Evolutionary conservation across 2,113 vertebrate genomes (phyloP).

Genomic region (Nannobrachium achirus): DNA sequence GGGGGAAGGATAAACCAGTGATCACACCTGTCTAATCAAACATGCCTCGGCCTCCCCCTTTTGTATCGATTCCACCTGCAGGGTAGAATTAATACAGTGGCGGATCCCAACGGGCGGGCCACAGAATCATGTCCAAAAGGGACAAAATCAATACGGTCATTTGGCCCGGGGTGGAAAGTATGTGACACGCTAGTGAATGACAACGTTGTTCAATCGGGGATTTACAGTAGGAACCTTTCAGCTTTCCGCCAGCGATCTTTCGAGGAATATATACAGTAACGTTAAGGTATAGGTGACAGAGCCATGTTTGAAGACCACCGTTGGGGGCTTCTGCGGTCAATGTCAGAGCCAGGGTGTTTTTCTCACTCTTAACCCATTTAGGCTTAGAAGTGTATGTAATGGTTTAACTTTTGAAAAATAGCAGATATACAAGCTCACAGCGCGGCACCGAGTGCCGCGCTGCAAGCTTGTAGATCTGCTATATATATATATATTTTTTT

Average conservation of each 20-base stretch:
- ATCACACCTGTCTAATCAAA: slow-evolving; percentile 49
- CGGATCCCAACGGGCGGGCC: slow-evolving; percentile 26
- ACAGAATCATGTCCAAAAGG: slow-evolving; percentile 36
- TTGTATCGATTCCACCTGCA: slow-evolving; percentile 42
- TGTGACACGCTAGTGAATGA: slow-evolving; percentile 48
- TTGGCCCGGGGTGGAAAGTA: slow-evolving; percentile 36
- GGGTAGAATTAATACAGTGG: slow-evolving; percentile 54
- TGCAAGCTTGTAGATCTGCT: too few species aligned
- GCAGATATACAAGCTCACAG: too few species aligned
- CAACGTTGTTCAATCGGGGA: slow-evolving; percentile 37
- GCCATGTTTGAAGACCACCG: too few species aligned
- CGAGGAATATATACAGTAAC: background rate
- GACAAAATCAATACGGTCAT: slow-evolving; percentile 60
- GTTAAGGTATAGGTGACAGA: background rate
- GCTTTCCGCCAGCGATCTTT: background rate
- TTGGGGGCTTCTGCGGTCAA: slow-evolving; percentile 15
- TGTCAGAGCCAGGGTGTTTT: slow-evolving; percentile 29
- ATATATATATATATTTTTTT: too few species aligned
- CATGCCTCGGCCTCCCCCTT: slow-evolving; percentile 23
- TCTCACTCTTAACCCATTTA: slow-evolving; percentile 23
- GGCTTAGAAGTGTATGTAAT: too few species aligned
- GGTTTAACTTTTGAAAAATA: too few species aligned
- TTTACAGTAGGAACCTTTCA: slow-evolving; percentile 1
- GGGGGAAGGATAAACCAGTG: slow-evolving; percentile 19
- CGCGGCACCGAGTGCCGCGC: too few species aligned